Evolutionary conservation across 2,888 invertebrate genomes (phyloP).

Genomic region (Caenorhabditis becei): DNA sequence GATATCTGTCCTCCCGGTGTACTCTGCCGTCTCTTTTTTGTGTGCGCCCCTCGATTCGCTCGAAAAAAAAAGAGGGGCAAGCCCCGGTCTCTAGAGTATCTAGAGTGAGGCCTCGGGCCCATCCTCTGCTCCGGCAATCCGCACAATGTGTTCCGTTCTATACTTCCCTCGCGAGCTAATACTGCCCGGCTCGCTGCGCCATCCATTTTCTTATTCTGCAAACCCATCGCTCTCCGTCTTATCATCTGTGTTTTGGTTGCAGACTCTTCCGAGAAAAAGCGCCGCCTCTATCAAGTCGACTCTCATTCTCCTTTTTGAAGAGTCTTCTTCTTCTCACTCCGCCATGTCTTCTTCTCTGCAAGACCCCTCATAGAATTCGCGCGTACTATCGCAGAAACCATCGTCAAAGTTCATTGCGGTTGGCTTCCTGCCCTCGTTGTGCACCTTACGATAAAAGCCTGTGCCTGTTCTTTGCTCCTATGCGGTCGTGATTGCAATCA

Average conservation of each 20-base stretch:
- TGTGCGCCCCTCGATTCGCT: background rate
- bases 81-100: constrained; percentile 36
- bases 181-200: background rate
- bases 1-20: constrained; percentile 36
- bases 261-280: background rate
- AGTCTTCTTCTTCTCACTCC: background rate
- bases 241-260: constrained; percentile 43
- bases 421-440: too few species aligned
- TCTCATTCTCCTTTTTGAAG: constrained; percentile 5
- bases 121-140: constrained; percentile 23
- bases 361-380: too few species aligned
- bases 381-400: background rate
- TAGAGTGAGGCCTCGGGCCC: background rate
- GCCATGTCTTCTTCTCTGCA: too few species aligned
- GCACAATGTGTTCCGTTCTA: constrained; percentile 43
- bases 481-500: constrained; percentile 17
- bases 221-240: constrained; percentile 8
- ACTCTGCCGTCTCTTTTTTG: constrained; percentile 33
- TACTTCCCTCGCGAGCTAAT: background rate
- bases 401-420: background rate
- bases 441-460: constrained; percentile 5
- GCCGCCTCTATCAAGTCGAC: constrained; percentile 6
- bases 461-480: background rate
- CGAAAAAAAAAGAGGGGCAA: constrained; percentile 10
- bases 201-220: constrained; percentile 6